phyloP scores from a whole-genome alignment of 2,888 invertebrate genomes.

The Folsomia manolachei region DNA sequence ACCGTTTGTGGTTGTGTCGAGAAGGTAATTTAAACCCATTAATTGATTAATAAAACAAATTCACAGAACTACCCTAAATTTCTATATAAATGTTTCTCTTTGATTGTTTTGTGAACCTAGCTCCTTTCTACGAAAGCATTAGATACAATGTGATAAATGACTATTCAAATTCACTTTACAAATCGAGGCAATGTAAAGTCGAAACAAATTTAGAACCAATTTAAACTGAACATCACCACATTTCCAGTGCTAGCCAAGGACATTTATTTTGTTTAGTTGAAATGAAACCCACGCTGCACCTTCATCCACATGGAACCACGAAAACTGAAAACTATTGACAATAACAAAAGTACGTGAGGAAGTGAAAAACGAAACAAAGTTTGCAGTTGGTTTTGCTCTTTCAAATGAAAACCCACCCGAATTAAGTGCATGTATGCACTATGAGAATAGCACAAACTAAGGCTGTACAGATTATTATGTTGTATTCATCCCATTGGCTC shows the following conservation, averaged over 20 bases:
- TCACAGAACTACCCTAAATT: background rate
- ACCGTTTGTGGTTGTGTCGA: too few relatives aligned
- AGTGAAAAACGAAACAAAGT: background rate
- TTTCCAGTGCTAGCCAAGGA: background rate
- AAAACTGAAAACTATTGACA: background rate
- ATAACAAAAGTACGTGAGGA: background rate
- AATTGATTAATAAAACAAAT: background rate
- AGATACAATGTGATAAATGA: too few relatives aligned
- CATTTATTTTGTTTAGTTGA: too few relatives aligned
- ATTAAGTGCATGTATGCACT: background rate
- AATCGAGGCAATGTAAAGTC: background rate
- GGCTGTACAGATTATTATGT: too few relatives aligned
- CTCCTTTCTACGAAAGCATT: too few relatives aligned
- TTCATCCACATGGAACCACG: background rate
- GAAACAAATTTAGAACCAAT: background rate
- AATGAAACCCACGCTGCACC: background rate
- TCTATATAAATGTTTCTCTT: background rate
- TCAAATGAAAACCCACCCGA: background rate
- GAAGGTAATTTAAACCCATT: background rate
- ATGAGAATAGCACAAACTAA: too few relatives aligned
- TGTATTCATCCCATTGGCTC: too few relatives aligned
- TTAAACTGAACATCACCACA: too few relatives aligned
- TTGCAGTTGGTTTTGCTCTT: background rate
- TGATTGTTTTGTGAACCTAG: background rate
- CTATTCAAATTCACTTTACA: background rate